Base-by-base conservation (phyloP, 2,113 vertebrate genomes). In the Haemorhous mexicanus region DNA sequence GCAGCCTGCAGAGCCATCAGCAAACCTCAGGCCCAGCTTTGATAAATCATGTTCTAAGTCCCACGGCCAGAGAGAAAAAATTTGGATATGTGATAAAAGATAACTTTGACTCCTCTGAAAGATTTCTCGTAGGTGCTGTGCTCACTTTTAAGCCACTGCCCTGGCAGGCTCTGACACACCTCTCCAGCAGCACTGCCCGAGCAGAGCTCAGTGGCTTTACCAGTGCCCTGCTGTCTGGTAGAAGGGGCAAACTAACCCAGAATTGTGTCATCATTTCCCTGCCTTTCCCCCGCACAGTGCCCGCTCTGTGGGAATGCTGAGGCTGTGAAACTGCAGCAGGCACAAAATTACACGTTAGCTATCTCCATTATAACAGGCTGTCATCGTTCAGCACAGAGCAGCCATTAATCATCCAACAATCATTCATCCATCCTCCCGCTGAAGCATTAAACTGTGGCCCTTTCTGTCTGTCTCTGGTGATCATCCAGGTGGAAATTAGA, bases 401-500 rank as follows among this genome's bases (percentile, higher is more conserved):
- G 96, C 95, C 95, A 97, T 97, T 97, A 97, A 97, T 97, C 97
- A 97, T 97, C 95, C 85, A 73, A 37, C 95, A 95, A 97, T 97
- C 97, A 91, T 91, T 96, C 97, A 96, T 95, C 88, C 95, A 89
- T 90, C 92, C 94, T 94, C 91, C 78, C 73, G 8, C 37, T 79
- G 95, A 95, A 90, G 95, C 97, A 96, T 96, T 97, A 96, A 97
- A 95, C 92, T 91, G 93, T 90, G 87, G 84, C 91, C 96, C 93
- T 97, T 95, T 95, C 95, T 97, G 94, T 92, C 90, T 93, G 95
- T 94, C 95, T 89, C 93, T 84, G 84, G 80, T 95, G 96, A 96
- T 97, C 93, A 95, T 95, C 95, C 96, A 96, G 94, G 95, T 97
- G 96, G 96, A 97, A 97, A 97, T 97, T 97, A 96, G 95, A 97